Evolutionary conservation across 1,140 invertebrate species (phyloP).

Genomic region (Pseudomyrmex dendroicus): DNA sequence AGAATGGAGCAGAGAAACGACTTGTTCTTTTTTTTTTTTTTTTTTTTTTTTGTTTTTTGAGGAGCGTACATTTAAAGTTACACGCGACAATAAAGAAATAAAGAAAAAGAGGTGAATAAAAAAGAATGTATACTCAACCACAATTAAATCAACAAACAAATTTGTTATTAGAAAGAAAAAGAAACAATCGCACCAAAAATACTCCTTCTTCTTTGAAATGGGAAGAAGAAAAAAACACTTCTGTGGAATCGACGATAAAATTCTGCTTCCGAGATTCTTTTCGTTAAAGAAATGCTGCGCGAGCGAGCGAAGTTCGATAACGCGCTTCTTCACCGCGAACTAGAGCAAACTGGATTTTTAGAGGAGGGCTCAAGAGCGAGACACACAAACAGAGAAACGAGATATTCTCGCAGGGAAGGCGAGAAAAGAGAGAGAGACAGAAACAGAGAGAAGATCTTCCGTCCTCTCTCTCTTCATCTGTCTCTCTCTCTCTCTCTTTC

Average conservation of each 20-base stretch:
- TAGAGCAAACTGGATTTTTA: conserved; percentile 16
- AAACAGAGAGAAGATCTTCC: not conserved
- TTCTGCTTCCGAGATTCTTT: not conserved
- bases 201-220: not conserved
- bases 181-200: not conserved
- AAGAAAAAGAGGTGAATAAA: not conserved
- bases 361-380: not conserved
- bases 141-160: not conserved
- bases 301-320: not conserved
- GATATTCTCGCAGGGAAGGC: no score
- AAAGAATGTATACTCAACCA: not conserved
- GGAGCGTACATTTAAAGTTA: no score
- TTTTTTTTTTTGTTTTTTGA: no score
- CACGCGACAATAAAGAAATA: not conserved
- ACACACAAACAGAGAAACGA: no score
- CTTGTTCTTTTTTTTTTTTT: not conserved
- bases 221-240: not conserved
- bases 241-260: no score
- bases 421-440: not conserved
- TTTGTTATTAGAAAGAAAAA: not conserved
- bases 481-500: no score
- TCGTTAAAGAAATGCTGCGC: not conserved
- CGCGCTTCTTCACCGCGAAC: not conserved
- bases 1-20: not conserved
- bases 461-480: not conserved